Evolutionary conservation across 1,140 invertebrate genomes (phyloP).

Genomic region (Rhyzopertha dominica): DNA sequence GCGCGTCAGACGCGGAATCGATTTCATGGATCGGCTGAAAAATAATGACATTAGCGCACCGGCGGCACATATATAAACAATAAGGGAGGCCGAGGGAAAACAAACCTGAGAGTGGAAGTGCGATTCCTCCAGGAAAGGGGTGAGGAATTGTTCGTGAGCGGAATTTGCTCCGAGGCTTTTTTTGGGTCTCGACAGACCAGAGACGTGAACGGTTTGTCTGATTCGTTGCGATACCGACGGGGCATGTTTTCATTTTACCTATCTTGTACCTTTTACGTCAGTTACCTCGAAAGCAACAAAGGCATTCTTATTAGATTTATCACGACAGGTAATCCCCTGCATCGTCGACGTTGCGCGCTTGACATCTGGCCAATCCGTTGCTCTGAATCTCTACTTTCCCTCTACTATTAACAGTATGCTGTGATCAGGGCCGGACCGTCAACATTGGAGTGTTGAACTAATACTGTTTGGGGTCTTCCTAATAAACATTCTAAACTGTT

Average conservation of each 20-base stretch:
- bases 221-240: slow-evolving; percentile 31
- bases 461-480: too few relatives aligned
- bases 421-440: too few relatives aligned
- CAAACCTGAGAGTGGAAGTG: slow-evolving; percentile 37
- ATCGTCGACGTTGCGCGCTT: too few relatives aligned
- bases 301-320: slow-evolving; percentile 25
- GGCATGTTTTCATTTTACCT: slow-evolving; percentile 34
- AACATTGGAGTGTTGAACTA: too few relatives aligned
- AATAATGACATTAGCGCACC: slow-evolving; percentile 44
- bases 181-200: slow-evolving; percentile 31
- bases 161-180: slow-evolving; percentile 27
- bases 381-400: too few relatives aligned
- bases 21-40: slow-evolving; percentile 37
- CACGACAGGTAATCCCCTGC: slow-evolving; percentile 1
- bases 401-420: too few relatives aligned
- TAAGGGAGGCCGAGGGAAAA: slow-evolving; percentile 37
- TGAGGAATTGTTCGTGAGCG: slow-evolving; percentile 40
- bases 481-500: too few relatives aligned
- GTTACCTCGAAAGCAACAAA: slow-evolving; percentile 25
- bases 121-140: slow-evolving; percentile 32
- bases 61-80: slow-evolving; percentile 38
- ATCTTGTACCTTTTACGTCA: slow-evolving; percentile 32
- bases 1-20: slow-evolving; percentile 21
- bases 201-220: slow-evolving; percentile 37
- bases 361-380: too few relatives aligned